Evolutionary conservation across 2,113 vertebrate genomes (phyloP).

Genomic region (Plecotus auritus): DNA sequence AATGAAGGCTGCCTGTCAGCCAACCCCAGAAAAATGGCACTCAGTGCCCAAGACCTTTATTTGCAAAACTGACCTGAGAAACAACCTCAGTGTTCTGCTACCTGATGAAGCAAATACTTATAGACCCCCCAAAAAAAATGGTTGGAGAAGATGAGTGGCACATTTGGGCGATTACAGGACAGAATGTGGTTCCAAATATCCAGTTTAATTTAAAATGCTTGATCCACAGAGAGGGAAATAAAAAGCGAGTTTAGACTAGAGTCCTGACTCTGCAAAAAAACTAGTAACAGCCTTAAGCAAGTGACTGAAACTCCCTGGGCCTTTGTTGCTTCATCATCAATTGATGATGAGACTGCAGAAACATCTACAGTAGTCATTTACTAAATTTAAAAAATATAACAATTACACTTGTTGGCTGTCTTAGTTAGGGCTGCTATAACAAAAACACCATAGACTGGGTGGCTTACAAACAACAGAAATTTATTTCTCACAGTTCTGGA

Average conservation of each 20-base stretch:
- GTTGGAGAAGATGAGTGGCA: not conserved
- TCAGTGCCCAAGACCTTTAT: not conserved
- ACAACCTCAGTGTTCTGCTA: not conserved
- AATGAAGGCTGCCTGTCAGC: not conserved
- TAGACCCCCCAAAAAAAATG: not conserved
- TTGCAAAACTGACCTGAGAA: slow-evolving; percentile 2
- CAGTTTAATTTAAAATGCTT: not conserved
- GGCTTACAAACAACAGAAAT: not conserved
- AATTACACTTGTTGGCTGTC: not conserved
- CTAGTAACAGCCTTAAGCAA: not conserved
- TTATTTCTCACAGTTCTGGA: not conserved
- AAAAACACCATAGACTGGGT: not conserved
- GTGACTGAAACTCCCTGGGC: not conserved
- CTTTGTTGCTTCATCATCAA: not conserved
- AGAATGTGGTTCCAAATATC: slow-evolving; percentile 20
- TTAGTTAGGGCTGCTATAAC: not conserved
- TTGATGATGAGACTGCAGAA: not conserved
- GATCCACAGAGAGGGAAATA: not conserved
- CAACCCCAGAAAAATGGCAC: not conserved
- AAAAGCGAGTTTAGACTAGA: not conserved
- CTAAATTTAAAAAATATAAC: not conserved
- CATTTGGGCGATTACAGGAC: not conserved
- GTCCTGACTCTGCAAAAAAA: not conserved
- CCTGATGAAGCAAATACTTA: not conserved
- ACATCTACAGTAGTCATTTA: not conserved